phyloP scores from a whole-genome alignment of 2,797 vertebrate species.

The Gymnothorax reevesii region DNA sequence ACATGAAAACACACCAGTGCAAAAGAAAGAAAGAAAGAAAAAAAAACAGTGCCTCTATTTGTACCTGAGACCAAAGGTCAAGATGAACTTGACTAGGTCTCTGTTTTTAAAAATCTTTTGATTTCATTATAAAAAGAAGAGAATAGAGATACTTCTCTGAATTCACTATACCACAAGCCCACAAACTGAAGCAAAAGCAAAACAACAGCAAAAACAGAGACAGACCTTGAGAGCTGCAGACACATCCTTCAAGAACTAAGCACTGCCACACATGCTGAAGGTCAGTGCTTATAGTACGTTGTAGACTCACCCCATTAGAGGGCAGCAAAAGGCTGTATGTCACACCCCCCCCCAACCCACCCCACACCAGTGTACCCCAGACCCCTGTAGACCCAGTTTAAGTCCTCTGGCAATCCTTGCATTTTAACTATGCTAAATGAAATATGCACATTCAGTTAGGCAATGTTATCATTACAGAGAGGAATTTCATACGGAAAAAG shows the following conservation, averaged over 20 bases:
- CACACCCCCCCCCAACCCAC: not conserved
- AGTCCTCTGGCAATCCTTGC: conserved; percentile 3
- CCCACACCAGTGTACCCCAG: not conserved
- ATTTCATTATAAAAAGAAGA: conserved; percentile 48
- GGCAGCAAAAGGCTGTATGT: conserved; percentile 26
- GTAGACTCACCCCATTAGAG: conserved; percentile 22
- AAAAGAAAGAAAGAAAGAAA: too few species aligned
- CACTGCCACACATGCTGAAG: not conserved
- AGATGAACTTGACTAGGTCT: conserved; percentile 34
- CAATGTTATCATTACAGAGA: conserved; percentile 31
- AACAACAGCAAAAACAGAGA: conserved; percentile 29
- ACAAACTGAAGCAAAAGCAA: not conserved
- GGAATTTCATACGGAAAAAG: conserved; percentile 44
- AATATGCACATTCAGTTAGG: conserved; percentile 31
- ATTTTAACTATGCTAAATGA: conserved; percentile 8
- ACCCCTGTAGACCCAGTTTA: not conserved
- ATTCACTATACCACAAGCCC: not conserved
- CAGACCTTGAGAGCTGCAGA: not conserved
- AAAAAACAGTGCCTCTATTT: too few species aligned
- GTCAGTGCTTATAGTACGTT: not conserved
- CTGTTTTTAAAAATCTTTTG: conserved; percentile 56
- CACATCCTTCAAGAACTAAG: not conserved
- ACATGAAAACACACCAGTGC: too few species aligned
- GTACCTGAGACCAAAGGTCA: conserved; percentile 40
- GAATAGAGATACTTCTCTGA: not conserved